Base-by-base conservation (phyloP, 2,113 vertebrate genomes). In the Ptilorrhoa leucosticta region DNA sequence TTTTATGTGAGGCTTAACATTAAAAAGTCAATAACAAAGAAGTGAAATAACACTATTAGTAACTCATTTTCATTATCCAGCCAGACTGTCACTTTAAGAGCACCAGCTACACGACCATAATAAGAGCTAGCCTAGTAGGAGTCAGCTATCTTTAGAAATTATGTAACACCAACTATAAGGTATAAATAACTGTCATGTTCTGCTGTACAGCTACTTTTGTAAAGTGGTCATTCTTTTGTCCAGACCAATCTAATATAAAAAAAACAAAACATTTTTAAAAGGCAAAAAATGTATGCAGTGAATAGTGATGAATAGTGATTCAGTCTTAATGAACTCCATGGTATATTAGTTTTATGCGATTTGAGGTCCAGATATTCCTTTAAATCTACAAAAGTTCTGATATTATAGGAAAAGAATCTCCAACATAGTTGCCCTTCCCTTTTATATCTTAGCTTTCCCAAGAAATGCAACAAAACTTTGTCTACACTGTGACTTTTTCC, bases 141-240 rank as follows among this genome's bases (percentile, higher is more conserved):
- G 82, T 79, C 80, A 88, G 90, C 90, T 95, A 92, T 97, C 92
- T 91, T 89, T 94, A 89, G 86, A 83, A 83, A 57, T 83, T 83
- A 77, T 20, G 70, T 60, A 82, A 82, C 47, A 96, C 30, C 64
- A 79, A 37, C 75, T 51, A 94, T 44, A 87, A 96, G 65, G 70
- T 96, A 94, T 89, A 84, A 96, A 94, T 91, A 94, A 70, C 91
- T 83, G 70, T 40, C 58, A 90, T 64, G 68, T 85, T 82, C 69
- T 58, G 39, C 40, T 4, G 1, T 77, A 20, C 69, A 65, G 44
- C 71, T 87, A 56, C 57, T 94, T 90, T 56, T 77, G 80, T 54
- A 65, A 79, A 72, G 23, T 35, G 27, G 40, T 73, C 33, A 56
- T 77, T 91, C 56, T 83, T 87, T 73, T 65, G 23, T 48, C 60